Evolutionary conservation across 2,888 invertebrate genomes (phyloP).

Genomic region (Chloromyia formosa): DNA sequence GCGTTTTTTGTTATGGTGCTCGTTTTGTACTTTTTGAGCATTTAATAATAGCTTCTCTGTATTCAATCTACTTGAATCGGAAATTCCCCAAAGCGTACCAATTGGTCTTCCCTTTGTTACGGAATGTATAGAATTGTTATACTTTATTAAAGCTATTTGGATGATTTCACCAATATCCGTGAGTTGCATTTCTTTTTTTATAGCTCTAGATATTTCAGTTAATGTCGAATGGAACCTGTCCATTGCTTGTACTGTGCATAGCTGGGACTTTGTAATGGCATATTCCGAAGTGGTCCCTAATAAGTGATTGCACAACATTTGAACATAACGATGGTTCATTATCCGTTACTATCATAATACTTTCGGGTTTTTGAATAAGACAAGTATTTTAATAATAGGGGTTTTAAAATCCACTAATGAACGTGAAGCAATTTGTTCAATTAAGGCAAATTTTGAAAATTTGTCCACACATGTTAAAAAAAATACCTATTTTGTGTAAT

Average conservation of each 20-base stretch:
- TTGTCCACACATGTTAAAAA: background rate
- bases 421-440: background rate
- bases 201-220: background rate
- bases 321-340: background rate
- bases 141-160: background rate
- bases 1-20: background rate
- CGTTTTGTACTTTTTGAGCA: constrained; percentile 5
- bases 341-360: background rate
- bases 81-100: background rate
- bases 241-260: background rate
- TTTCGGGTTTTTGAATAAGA: background rate
- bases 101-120: constrained; percentile 8
- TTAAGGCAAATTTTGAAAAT: too few species aligned
- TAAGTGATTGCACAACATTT: background rate
- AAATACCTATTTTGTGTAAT: background rate
- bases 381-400: background rate
- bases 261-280: background rate
- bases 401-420: background rate
- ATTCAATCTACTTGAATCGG: background rate
- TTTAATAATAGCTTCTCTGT: background rate
- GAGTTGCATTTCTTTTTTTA: background rate
- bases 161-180: background rate
- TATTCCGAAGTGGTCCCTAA: background rate
- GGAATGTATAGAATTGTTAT: constrained; percentile 10
- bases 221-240: background rate